Base-by-base conservation (phyloP, 2,113 vertebrate genomes). In the Varanus komodoensis region DNA sequence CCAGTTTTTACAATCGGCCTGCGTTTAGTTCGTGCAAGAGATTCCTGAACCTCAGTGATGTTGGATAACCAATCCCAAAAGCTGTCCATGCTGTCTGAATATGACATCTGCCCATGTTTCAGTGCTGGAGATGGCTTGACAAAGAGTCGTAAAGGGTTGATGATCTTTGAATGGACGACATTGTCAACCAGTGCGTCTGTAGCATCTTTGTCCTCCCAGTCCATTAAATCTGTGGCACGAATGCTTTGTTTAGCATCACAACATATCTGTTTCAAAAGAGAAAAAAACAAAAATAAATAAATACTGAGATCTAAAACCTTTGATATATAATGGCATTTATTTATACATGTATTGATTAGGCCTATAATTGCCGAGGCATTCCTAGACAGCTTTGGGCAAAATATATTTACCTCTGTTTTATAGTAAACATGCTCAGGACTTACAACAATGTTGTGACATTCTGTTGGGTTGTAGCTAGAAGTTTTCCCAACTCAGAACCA, bases 11-110 rank as follows among this genome's bases (percentile, higher is more conserved):
- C 99, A 88, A 99, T 99, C 89, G 99, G 99, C 91, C 99, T 98
- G 95, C 99, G 98, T 93, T 99, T 99, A 98, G 99, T 99, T 98
- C 99, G 98, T 97, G 98, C 96, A 69, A 98, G 96, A 69, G 97
- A 97, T 92, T 98, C 98, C 95, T 98, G 98, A 94, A 96, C 96
- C 95, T 99, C 99, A 82, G 98, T 99, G 96, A 98, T 97, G 96
- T 99, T 99, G 97, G 98, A 97, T 97, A 99, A 97, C 99, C 99
- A 99, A 96, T 99, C 98, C 99, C 99, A 99, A 93, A 99, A 98
- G 97, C 98, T 98, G 95, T 99, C 98, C 93, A 97, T 97, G 96
- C 97, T 98, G 96, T 98, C 98, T 0, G 98, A 97, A 95, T 98
- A 98, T n/a, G 98, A 96, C 95, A 98, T 94, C 92, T 98, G 98